A percentile compares a stretch with the other conserved stretches of the same genome.
Conservation (phyloP, 2,888 invertebrate species). For the Crioceris asparagi region DNA sequence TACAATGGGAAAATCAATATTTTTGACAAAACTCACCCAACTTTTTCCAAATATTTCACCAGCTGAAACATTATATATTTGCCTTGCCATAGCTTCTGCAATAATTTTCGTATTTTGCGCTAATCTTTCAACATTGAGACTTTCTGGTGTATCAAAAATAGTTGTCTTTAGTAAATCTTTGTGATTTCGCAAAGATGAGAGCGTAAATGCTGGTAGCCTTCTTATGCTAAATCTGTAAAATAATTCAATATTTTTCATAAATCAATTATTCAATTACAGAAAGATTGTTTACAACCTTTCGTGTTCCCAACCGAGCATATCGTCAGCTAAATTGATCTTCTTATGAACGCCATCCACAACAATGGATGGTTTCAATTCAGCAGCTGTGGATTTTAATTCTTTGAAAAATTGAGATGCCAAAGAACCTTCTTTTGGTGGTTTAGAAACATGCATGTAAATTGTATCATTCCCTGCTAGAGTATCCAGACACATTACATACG, state of each 20-base stretch:
- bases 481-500: constrained; percentile 85
- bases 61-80: constrained; percentile 61
- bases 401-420: constrained; percentile 57
- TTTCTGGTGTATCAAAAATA: constrained; percentile 51
- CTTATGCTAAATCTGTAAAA: constrained; percentile 65
- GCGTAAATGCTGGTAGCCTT: constrained; percentile 81
- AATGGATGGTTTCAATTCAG: constrained; percentile 38
- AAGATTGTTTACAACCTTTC: constrained; percentile 49
- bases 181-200: constrained; percentile 68
- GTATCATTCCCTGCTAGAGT: constrained; percentile 55
- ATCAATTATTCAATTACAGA: too few species aligned
- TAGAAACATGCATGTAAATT: constrained; percentile 88
- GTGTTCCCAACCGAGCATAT: constrained; percentile 91
- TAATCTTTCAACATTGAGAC: constrained; percentile 47
- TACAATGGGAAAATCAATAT: background rate
- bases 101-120: constrained; percentile 59
- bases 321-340: constrained; percentile 93
- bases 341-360: constrained; percentile 71
- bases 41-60: constrained; percentile 61
- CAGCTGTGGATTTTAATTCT: constrained; percentile 48
- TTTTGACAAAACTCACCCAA: constrained; percentile 46
- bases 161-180: constrained; percentile 51
- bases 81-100: constrained; percentile 75
- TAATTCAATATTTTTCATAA: background rate
- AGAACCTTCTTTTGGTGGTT: constrained; percentile 81